A percentile compares a stretch with the other conserved stretches of the same genome.
phyloP scores from a whole-genome alignment of 1,140 invertebrate species.

The Neodiprion virginianus region DNA sequence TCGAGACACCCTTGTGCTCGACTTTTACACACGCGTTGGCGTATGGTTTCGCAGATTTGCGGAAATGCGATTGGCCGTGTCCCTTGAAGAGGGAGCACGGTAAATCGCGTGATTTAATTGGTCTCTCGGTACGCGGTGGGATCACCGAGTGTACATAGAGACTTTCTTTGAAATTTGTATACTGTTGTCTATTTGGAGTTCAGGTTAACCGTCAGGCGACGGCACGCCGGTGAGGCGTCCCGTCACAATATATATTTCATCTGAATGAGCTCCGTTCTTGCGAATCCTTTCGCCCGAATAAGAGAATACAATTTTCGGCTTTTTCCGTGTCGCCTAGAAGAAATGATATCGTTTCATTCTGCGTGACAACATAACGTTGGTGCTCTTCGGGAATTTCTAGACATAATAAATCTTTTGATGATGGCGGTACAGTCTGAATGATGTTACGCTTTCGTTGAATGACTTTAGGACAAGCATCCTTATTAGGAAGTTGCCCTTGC shows the following conservation, averaged over 20 bases:
- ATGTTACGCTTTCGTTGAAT: slow-evolving; percentile 10
- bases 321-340: slow-evolving; percentile 19
- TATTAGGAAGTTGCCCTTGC: slow-evolving; percentile 9
- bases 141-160: too few species aligned
- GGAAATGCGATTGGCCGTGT: too few species aligned
- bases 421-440: slow-evolving; percentile 14
- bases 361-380: slow-evolving; percentile 7
- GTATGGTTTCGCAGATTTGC: too few species aligned
- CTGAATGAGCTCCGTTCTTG: slow-evolving; percentile 9
- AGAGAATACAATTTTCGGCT: slow-evolving; percentile 11
- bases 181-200: too few species aligned
- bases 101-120: too few species aligned
- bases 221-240: too few species aligned
- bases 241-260: slow-evolving; percentile 1
- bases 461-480: slow-evolving; percentile 15
- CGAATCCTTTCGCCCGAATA: slow-evolving; percentile 22
- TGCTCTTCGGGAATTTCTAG: slow-evolving; percentile 11
- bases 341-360: slow-evolving; percentile 12
- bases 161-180: too few species aligned
- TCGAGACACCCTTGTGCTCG: too few species aligned
- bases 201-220: too few species aligned
- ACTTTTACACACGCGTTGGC: too few species aligned
- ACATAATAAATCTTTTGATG: neutral
- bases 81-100: too few species aligned
- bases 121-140: too few species aligned